Base-by-base conservation (phyloP, 2,113 vertebrate species). In the Leptosomus discolor region DNA sequence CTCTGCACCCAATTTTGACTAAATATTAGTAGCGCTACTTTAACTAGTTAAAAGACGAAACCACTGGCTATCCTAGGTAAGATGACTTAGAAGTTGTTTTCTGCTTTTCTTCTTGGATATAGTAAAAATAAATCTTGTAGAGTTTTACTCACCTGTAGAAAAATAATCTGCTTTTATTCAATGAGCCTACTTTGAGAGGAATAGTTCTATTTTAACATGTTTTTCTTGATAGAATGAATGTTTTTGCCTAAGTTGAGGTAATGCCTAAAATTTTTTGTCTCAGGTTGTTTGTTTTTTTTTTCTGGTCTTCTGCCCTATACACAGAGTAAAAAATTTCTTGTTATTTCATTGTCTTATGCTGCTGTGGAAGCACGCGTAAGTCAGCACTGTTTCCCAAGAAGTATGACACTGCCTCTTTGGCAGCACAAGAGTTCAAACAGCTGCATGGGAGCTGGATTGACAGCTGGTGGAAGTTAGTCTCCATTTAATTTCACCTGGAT, bases 351-450 rank as follows among this genome's bases (percentile, higher is more conserved):
- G 24, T 15, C 7, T 32, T 53, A 15, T 4, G 7, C 27, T 88
- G 45, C 51, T 3, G 2, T 71, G 26, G 37, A 61, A 48, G 13
- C 15, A 3, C 2, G 1, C 9, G 2, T 18, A 50, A 61, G 32
- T 75, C 41, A 69, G 75, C 9, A 2, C 32, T 18, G 41, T 80
- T 85, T 69, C 43, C 18, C 46, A 24, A 48, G 29, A 50, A 32
- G 30, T 46, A 19, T 0, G 1, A 7, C 12, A 5, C 20, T 46
- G 50, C 17, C 16, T 34, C 36, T 41, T 30, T 64, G 68, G 43
- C 37, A 41, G 50, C 56, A 36, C 22, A 10, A 14, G 34, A 53
- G 63, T 90, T 90, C 50, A 70, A 39, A 39, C 26, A 58, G 15
- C 69, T 76, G 9, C 30, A 21, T 39, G 15, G 43, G 48, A 75